A percentile compares a stretch with the other conserved stretches of the same genome.
phyloP scores from a whole-genome alignment of 2,888 invertebrate genomes.

The Silvanus unidentatus region DNA sequence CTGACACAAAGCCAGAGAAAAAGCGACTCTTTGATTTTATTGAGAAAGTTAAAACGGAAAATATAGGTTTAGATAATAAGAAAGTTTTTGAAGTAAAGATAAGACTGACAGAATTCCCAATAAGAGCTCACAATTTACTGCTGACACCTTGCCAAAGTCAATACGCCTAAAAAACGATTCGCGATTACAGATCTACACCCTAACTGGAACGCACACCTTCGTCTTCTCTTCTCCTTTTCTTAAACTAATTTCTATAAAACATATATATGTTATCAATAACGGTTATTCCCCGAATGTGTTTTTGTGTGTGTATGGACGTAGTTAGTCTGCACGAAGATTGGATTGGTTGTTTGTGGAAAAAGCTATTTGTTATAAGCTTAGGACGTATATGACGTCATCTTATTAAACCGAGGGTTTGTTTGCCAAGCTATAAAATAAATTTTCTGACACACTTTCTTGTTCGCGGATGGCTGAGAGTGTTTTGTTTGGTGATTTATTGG shows the following conservation, averaged over 20 bases:
- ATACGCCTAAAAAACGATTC: slow-evolving; percentile 1
- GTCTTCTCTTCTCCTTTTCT: too few species aligned
- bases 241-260: neutral
- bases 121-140: slow-evolving; percentile 19
- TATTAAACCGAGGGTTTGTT: slow-evolving; percentile 41
- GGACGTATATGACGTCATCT: slow-evolving; percentile 40
- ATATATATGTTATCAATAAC: slow-evolving; percentile 23
- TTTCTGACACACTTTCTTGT: slow-evolving; percentile 40
- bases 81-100: slow-evolving; percentile 15
- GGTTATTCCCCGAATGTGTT: too few species aligned
- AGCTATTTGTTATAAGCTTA: slow-evolving; percentile 36
- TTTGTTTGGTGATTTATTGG: slow-evolving; percentile 40
- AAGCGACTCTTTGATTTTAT: too few species aligned
- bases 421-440: slow-evolving; percentile 42
- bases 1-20: too few species aligned
- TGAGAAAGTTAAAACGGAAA: too few species aligned
- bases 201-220: too few species aligned
- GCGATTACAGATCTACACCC: too few species aligned
- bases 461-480: slow-evolving; percentile 33
- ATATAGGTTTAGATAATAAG: neutral
- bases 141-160: slow-evolving; percentile 19
- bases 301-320: slow-evolving; percentile 25
- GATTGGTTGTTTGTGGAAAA: slow-evolving; percentile 32
- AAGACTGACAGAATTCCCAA: slow-evolving; percentile 17
- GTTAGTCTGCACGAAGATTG: slow-evolving; percentile 28